Evolutionary conservation across 92 coral and sea anemone genomes (phyloP), one percentile per base, ranked within the genome.

Genomic region (Bergia sp.): DNA sequence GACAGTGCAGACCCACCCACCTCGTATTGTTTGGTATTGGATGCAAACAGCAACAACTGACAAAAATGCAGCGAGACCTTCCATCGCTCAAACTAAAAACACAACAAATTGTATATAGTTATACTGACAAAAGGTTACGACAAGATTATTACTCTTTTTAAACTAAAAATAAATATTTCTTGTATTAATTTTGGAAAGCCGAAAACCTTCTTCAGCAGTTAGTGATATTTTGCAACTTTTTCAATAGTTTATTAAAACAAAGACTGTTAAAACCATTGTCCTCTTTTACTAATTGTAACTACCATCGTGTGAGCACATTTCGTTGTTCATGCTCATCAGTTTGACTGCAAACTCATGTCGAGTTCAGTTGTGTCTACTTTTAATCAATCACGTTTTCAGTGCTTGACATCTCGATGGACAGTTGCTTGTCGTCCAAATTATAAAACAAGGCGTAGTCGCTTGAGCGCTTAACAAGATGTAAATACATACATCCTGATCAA

Each of bases 1-100:
- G 58, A 10, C 58, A 53, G 13, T 53, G 3, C 16, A 53, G 57
- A 10, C 8, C 50, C 50, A 50, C 57, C 3, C 36, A 79, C 82
- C 82, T 79, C 37, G 82, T 5, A 29, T 49, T 49, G 47, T 16
- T 79, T 79, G 82, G 3, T 10, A 10, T 11, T 79, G 64, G 21
- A 45, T 79, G 43, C 20, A 79, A 18, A 45, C 65, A 11, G 40
- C 21, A 21, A 45, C n/a, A 23, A 79, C 41, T 21, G 39, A 79
- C 13, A 79, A 9, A 11, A 79, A 79, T 37, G 39, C 21, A 23
- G 77, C 40, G 11, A 61, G 37, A 61, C 13, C 23, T 37, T 20
- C 55, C 76, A 85, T 85, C 18, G 55, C 79, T 67, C 43, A 85
- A 85, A 39, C 40, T 71, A 85, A 42, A 85, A 69, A 67, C 16